Evolutionary conservation across 2,797 vertebrate species (phyloP), one percentile per base, ranked within the genome.

Genomic region (Poecilia wingei): DNA sequence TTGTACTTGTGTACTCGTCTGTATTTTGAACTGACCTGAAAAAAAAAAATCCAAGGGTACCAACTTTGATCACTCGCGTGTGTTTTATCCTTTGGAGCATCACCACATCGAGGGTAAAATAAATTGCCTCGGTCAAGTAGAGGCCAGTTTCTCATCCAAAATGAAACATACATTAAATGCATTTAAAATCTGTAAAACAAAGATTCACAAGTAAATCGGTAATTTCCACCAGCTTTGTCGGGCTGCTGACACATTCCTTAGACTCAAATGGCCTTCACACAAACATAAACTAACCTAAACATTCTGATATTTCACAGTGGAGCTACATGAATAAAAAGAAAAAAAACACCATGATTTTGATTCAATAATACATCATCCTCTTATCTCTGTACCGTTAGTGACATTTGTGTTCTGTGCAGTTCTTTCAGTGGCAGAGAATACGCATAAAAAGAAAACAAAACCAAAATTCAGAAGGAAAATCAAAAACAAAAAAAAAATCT

Each of bases 391-490:
- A 88, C 87, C 64, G 82, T 92, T 81, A 84, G 89, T 93, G 81
- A 90, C 46, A 89, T 95, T 93, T 93, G 93, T 94, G 91, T 93
- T 89, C 87, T 90, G 91, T 82, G 92, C 94, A 93, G 92, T 93
- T 94, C 88, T 89, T 93, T 95, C 91, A 91, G 86, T 93, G 91
- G 92, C 94, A 93, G 94, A 92, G 92, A 94, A 94, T 94, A 94
- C 3, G 78, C 87, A 87, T 83, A 83, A 82, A 90, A 31, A 82
- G 82, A 72, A 78, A 79, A 76, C 45, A 70, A 72, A 86, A 75
- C 25, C 41, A 79, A 79, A 86, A 82, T 0, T 78, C 57, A 64
- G 55, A 75, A 55, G 39, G 55, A 33, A 47, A 64, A 61, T 47
- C 57, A 61, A n/a, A 51, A 73, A 39, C 4, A 70, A 72, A 83